Conservation (phyloP, 1,140 invertebrate species). For the Drosophila fuyamai region DNA sequence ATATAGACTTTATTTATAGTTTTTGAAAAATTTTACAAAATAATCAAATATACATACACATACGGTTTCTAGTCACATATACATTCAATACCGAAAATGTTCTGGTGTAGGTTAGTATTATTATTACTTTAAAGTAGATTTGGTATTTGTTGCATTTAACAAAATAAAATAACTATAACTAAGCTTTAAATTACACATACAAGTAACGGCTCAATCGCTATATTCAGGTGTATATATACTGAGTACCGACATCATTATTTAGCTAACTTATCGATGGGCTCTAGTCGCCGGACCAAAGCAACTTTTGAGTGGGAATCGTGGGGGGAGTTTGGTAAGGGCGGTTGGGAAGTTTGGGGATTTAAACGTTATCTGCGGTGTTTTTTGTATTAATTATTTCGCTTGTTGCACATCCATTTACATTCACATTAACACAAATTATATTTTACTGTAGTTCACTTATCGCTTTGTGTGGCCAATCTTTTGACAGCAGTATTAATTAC, state of each 20-base stretch:
- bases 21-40: slow-evolving; percentile 84
- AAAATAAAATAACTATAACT: slow-evolving; percentile 66
- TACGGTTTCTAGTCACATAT: slow-evolving; percentile 82
- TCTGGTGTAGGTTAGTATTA: slow-evolving; percentile 59
- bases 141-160: slow-evolving; percentile 52
- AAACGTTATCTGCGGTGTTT: slow-evolving; percentile 17
- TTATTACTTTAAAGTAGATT: slow-evolving; percentile 56
- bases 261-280: slow-evolving; percentile 62
- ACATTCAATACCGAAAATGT: slow-evolving; percentile 81
- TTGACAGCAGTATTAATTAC: slow-evolving; percentile 65
- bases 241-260: slow-evolving; percentile 38
- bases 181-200: slow-evolving; percentile 71
- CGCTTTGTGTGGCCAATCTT: slow-evolving; percentile 43
- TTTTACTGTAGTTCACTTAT: slow-evolving; percentile 36
- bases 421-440: slow-evolving; percentile 39
- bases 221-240: slow-evolving; percentile 49
- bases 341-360: neutral
- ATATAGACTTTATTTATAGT: slow-evolving; percentile 84
- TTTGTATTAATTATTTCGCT: slow-evolving; percentile 22
- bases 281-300: slow-evolving; percentile 53
- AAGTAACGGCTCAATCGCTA: slow-evolving; percentile 56
- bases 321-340: neutral
- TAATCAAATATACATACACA: slow-evolving; percentile 83
- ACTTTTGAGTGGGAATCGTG: slow-evolving; percentile 28
- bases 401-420: slow-evolving; percentile 47